These are phyloP conservation scores for Anorthoa munda DNA, from an alignment of 2,888 invertebrate genomes.

Conservation along the genomic window DNA sequence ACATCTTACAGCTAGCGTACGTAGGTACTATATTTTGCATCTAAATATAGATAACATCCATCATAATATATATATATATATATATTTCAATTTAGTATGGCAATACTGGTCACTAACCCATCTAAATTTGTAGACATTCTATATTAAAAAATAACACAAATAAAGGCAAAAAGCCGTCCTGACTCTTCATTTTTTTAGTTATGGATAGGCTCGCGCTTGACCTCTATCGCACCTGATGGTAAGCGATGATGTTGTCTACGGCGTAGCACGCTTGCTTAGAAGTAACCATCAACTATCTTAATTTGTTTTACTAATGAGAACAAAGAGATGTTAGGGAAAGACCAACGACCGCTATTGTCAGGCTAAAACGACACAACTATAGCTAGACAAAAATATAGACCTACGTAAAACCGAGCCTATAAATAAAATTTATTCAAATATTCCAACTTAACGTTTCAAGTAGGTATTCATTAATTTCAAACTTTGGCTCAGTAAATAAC, in stretches of 20 bases:
- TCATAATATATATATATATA: not conserved
- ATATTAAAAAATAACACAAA: too few relatives aligned
- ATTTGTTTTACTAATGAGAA: too few relatives aligned
- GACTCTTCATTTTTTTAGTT: too few relatives aligned
- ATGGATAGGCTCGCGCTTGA: too few relatives aligned
- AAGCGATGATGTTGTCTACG: too few relatives aligned
- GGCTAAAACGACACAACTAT: not conserved
- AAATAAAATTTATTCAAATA: constrained; percentile 34
- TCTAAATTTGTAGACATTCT: too few relatives aligned
- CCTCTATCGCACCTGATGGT: too few relatives aligned
- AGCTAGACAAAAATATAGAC: not conserved
- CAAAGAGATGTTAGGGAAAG: too few relatives aligned
- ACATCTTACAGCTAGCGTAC: not conserved
- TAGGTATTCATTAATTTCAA: constrained; percentile 47
- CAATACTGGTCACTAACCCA: too few relatives aligned
- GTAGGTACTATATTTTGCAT: not conserved
- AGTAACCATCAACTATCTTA: too few relatives aligned
- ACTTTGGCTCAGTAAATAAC: constrained; percentile 46
- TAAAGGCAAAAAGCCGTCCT: too few relatives aligned
- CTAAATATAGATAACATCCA: not conserved
- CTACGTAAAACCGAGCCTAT: not conserved
- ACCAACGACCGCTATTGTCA: not conserved
- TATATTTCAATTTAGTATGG: not conserved
- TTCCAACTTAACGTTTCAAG: constrained; percentile 37
- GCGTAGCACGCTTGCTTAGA: too few relatives aligned